Conservation (phyloP, 2,888 invertebrate genomes). For the Mycalesis mineus region DNA sequence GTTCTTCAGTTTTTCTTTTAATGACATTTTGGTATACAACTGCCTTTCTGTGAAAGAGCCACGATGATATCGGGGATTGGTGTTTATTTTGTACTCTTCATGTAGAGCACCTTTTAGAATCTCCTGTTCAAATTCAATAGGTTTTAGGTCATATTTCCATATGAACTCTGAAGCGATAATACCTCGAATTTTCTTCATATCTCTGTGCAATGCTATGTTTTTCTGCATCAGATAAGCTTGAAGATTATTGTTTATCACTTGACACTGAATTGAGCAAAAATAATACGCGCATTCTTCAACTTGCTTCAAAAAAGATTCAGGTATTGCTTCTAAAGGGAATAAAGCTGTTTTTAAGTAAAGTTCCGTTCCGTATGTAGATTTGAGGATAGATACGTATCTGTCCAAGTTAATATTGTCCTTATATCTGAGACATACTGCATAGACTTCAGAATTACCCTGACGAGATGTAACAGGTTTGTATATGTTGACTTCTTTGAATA, state of each 20-base stretch:
- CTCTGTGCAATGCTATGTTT: constrained; percentile 53
- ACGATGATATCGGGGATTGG: constrained; percentile 65
- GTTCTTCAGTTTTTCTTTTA: constrained; percentile 67
- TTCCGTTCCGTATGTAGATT: constrained; percentile 63
- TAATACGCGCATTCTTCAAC: constrained; percentile 80
- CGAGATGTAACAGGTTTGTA: constrained; percentile 96
- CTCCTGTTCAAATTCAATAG: constrained; percentile 68
- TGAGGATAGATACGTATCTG: constrained; percentile 64
- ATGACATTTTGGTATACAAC: constrained; percentile 62
- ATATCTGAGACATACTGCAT: constrained; percentile 85
- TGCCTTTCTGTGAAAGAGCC: constrained; percentile 80
- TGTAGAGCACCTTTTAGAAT: constrained; percentile 65
- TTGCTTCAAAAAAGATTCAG: constrained; percentile 80
- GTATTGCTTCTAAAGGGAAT: constrained; percentile 79
- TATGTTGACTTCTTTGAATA: constrained; percentile 84
- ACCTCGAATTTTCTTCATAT: constrained; percentile 66
- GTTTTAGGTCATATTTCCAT: constrained; percentile 75
- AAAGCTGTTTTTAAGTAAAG: constrained; percentile 63
- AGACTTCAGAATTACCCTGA: constrained; percentile 96
- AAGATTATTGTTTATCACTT: constrained; percentile 83
- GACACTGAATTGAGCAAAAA: constrained; percentile 83
- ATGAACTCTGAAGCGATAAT: constrained; percentile 79
- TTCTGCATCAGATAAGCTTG: constrained; percentile 76
- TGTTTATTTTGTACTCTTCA: constrained; percentile 66
- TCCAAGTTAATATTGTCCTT: constrained; percentile 63